Evolutionary conservation across 2,113 vertebrate species (phyloP).

Genomic region (Agelaius tricolor): DNA sequence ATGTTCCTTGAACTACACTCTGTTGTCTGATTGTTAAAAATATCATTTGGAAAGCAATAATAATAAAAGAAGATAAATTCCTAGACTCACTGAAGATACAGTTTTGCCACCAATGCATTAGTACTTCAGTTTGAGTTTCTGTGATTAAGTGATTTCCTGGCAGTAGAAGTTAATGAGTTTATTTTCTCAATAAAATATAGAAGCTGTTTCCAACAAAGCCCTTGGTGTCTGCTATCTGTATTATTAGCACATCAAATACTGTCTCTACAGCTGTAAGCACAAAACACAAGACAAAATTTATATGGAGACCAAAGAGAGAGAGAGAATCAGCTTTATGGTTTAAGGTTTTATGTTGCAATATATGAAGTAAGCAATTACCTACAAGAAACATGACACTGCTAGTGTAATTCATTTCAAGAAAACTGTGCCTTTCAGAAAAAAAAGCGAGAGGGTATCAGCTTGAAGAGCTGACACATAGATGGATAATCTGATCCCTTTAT

Average conservation of each 20-base stretch:
- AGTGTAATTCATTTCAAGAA: accelerated
- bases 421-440: background rate
- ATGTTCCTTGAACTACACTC: background rate
- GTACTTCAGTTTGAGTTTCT: background rate
- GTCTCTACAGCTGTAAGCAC: background rate
- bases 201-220: background rate
- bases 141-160: background rate
- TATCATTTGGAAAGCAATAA: background rate
- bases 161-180: background rate
- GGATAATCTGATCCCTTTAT: background rate
- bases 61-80: background rate
- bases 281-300: background rate
- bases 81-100: background rate
- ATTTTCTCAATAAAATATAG: background rate
- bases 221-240: background rate
- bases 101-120: background rate
- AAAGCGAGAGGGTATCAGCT: background rate
- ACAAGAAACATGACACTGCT: background rate
- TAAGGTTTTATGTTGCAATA: background rate
- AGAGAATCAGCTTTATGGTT: background rate
- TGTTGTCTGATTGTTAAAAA: background rate
- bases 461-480: background rate
- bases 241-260: background rate
- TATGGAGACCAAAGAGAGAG: background rate
- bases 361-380: background rate